Evolutionary conservation across 2,888 invertebrate genomes (phyloP).

Genomic region (Drosophila neoperkinsi): DNA sequence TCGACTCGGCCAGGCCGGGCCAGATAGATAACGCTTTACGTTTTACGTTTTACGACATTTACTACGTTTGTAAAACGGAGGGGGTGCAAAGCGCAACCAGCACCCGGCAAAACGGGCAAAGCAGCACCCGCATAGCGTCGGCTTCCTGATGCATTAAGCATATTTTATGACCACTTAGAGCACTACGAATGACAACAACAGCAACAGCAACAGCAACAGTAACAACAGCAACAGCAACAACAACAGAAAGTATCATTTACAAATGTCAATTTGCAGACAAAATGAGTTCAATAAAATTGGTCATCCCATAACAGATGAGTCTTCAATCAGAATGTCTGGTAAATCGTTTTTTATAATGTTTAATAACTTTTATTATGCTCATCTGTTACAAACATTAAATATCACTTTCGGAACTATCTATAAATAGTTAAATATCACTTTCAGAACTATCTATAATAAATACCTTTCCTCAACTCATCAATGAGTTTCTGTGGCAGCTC

Average conservation of each 20-base stretch:
- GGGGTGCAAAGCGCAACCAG: constrained; percentile 34
- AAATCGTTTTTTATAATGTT: neutral
- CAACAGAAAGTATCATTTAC: constrained; percentile 24
- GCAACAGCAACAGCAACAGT: constrained; percentile 6
- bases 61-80: constrained; percentile 30
- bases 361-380: neutral
- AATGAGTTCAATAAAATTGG: constrained; percentile 46
- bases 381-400: neutral
- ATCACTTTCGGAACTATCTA: neutral
- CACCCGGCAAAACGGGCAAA: constrained; percentile 15
- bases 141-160: constrained; percentile 81
- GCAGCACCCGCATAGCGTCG: constrained; percentile 65
- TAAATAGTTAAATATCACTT: neutral
- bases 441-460: neutral
- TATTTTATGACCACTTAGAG: constrained; percentile 78
- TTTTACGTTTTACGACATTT: constrained; percentile 54
- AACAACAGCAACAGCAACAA: constrained; percentile 17
- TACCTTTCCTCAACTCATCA: neutral
- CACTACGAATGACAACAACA: constrained; percentile 35
- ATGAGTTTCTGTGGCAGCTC: neutral
- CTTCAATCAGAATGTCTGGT: neutral
- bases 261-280: constrained; percentile 23
- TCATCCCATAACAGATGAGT: neutral
- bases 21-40: constrained; percentile 48
- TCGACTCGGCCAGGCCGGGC: constrained; percentile 13